phyloP scores from a whole-genome alignment of 1,140 invertebrate genomes.

The Bombus picipes region DNA sequence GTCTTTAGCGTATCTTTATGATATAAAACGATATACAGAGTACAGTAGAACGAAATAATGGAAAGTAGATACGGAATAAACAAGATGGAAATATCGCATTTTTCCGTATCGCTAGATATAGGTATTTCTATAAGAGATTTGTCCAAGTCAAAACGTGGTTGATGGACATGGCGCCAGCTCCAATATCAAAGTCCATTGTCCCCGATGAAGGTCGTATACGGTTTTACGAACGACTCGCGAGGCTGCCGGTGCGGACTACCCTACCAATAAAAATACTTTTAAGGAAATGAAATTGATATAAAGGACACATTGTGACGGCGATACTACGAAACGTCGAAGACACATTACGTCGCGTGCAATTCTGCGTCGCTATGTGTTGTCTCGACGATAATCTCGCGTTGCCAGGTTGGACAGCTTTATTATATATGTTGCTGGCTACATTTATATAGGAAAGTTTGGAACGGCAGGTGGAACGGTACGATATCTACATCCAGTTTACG shows the following conservation, averaged over 20 bases:
- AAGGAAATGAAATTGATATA: constrained; percentile 74
- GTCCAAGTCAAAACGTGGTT: constrained; percentile 46
- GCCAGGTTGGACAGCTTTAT: constrained; percentile 55
- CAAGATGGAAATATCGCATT: not conserved
- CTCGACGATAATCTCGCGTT: constrained; percentile 47
- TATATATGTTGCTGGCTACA: constrained; percentile 16
- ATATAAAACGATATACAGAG: not conserved
- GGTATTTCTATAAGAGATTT: not conserved
- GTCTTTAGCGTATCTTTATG: not conserved
- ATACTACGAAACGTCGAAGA: constrained; percentile 47
- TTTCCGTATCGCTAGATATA: not conserved
- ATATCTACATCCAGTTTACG: constrained; percentile 1
- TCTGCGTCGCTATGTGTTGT: constrained; percentile 12
- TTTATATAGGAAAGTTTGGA: constrained; percentile 17
- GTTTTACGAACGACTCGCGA: constrained; percentile 59
- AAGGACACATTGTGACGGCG: constrained; percentile 61
- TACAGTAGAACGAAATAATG: not conserved
- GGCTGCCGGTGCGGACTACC: constrained; percentile 29
- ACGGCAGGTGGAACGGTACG: too few relatives aligned
- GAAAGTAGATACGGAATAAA: not conserved
- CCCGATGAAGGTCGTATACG: constrained; percentile 48
- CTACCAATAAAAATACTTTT: constrained; percentile 72
- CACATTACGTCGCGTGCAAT: constrained; percentile 4
- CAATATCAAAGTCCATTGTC: constrained; percentile 58
- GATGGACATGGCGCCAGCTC: constrained; percentile 55